These are phyloP conservation scores for Aulostomus chinensis DNA, from an alignment of 2,797 vertebrate species.

Conservation along the genomic window DNA sequence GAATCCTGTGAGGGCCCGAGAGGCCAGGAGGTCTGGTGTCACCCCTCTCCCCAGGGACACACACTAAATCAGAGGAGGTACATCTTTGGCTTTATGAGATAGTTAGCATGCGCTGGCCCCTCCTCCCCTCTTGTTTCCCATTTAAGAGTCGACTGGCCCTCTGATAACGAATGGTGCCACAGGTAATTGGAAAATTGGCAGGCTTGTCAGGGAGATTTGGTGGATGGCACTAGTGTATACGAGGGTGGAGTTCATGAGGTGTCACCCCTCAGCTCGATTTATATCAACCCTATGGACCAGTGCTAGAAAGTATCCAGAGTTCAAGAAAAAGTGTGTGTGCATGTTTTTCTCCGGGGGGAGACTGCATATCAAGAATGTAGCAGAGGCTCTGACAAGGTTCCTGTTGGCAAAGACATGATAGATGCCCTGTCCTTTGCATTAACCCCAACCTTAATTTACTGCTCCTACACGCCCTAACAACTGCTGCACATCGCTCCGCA, in stretches of 20 bases:
- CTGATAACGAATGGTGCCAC: conserved; percentile 89
- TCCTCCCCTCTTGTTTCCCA: conserved; percentile 83
- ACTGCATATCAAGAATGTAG: conserved; percentile 79
- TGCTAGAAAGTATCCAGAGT: conserved; percentile 77
- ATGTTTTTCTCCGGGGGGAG: conserved; percentile 75
- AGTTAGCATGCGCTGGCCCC: conserved; percentile 82
- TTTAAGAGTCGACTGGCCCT: conserved; percentile 89
- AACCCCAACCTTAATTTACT: conserved; percentile 46
- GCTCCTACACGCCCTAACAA: conserved; percentile 13
- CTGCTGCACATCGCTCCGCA: conserved; percentile 9
- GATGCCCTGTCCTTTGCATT: conserved; percentile 45
- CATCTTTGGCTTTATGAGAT: conserved; percentile 79
- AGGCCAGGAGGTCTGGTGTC: conserved; percentile 51
- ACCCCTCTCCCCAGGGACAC: conserved; percentile 57
- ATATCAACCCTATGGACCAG: conserved; percentile 79
- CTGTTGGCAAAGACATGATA: conserved; percentile 71
- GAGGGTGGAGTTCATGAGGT: conserved; percentile 82
- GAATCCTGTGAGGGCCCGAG: conserved; percentile 57
- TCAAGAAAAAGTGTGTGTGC: conserved; percentile 78
- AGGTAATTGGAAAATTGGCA: conserved; percentile 98
- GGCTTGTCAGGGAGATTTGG: conserved; percentile 91
- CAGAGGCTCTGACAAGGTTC: conserved; percentile 73
- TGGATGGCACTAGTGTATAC: conserved; percentile 84
- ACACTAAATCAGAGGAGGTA: conserved; percentile 60
- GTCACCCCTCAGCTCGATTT: conserved; percentile 84